Evolutionary conservation across 2,888 invertebrate genomes (phyloP).

Genomic region (Boloria euphrosyne): DNA sequence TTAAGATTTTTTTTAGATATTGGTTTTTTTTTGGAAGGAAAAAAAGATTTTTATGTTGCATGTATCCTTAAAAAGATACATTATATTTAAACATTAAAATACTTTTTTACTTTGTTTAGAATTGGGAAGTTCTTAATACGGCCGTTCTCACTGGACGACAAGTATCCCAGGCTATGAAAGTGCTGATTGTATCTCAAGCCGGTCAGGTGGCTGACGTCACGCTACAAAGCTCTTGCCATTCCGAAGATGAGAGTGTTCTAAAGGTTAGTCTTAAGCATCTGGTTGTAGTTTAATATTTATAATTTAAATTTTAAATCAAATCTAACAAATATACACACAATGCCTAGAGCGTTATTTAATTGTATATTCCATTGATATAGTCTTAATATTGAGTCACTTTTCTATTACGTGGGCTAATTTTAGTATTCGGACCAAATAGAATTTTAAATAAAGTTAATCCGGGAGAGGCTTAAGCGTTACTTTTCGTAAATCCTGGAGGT

Average conservation of each 20-base stretch:
- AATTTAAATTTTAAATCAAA: not conserved
- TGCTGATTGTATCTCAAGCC: constrained; percentile 96
- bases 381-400: not conserved
- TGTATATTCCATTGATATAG: not conserved
- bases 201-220: constrained; percentile 98
- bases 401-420: not conserved
- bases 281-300: too few species aligned
- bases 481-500: constrained; percentile 28
- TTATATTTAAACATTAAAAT: not conserved
- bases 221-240: constrained; percentile 95
- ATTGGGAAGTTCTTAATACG: constrained; percentile 97
- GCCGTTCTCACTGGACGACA: constrained; percentile 96
- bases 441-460: constrained; percentile 18
- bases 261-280: constrained; percentile 85
- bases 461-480: constrained; percentile 27
- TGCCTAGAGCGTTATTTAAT: not conserved
- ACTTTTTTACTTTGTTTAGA: constrained; percentile 78
- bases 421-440: not conserved
- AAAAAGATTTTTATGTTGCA: too few species aligned
- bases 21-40: too few species aligned
- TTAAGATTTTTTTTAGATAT: too few species aligned
- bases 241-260: constrained; percentile 96
- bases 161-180: constrained; percentile 97
- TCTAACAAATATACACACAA: too few species aligned
- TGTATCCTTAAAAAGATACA: not conserved